Evolutionary conservation across 2,888 invertebrate genomes (phyloP).

Genomic region (Acronicta leporina): DNA sequence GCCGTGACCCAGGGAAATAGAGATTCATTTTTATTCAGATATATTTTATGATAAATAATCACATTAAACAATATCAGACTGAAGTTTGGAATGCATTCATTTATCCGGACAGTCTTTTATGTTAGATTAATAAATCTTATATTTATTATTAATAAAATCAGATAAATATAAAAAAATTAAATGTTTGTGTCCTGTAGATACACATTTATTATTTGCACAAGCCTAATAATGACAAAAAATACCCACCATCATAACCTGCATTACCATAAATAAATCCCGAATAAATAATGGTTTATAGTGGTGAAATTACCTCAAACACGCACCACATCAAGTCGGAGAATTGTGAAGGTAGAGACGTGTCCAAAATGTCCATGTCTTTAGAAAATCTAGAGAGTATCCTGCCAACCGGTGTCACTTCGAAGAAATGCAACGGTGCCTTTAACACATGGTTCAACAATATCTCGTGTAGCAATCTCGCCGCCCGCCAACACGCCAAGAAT

Average conservation of each 20-base stretch:
- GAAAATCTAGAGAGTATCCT: slow-evolving; percentile 93
- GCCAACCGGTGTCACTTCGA: slow-evolving; percentile 94
- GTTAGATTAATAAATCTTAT: no score
- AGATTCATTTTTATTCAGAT: no score
- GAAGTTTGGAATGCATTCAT: no score
- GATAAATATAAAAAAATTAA: no score
- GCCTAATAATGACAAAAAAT: slow-evolving; percentile 15
- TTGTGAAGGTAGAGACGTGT: slow-evolving; percentile 91
- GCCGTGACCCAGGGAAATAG: no score
- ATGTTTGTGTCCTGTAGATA: no score
- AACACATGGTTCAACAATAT: slow-evolving; percentile 90
- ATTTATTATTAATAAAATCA: no score
- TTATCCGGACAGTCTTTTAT: no score
- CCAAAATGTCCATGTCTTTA: slow-evolving; percentile 93
- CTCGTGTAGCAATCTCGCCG: slow-evolving; percentile 90
- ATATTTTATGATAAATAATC: no score
- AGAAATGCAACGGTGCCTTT: slow-evolving; percentile 92
- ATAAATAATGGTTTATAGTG: slow-evolving; percentile 35
- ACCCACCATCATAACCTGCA: slow-evolving; percentile 42
- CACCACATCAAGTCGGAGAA: slow-evolving; percentile 92
- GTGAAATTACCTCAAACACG: slow-evolving; percentile 91
- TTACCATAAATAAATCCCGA: slow-evolving; percentile 41
- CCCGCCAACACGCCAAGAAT: slow-evolving; percentile 91
- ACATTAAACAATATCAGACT: no score
- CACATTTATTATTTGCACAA: no score